Conservation (phyloP, 2,797 vertebrate genomes). For the Denticeps clupeoides region DNA sequence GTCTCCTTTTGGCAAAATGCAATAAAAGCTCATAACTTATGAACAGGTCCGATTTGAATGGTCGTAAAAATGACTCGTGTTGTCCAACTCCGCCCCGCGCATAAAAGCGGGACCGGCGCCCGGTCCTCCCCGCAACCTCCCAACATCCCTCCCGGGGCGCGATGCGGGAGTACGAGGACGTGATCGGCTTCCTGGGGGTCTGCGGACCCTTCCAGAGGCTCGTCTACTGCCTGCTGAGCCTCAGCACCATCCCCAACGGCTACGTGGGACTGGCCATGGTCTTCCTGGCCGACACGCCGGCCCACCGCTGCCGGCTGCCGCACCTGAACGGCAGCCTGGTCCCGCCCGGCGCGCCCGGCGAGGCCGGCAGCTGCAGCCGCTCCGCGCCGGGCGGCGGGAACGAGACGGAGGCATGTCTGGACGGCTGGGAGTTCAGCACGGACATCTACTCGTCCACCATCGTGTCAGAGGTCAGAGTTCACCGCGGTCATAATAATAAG, state of each 20-base stretch:
- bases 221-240: slow-evolving; percentile 19
- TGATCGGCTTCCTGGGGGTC: slow-evolving; percentile 17
- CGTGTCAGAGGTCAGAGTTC: slow-evolving; percentile 24
- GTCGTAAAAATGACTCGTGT: no score
- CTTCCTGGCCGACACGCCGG: slow-evolving; percentile 18
- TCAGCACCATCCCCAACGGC: slow-evolving; percentile 22
- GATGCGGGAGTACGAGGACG: slow-evolving; percentile 23
- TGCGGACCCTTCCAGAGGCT: slow-evolving; percentile 24
- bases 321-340: not conserved
- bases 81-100: no score
- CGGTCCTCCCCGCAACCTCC: no score
- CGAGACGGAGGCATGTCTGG: slow-evolving; percentile 22
- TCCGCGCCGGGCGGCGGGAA: slow-evolving; percentile 1
- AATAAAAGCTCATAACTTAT: no score
- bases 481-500: no score
- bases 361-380: slow-evolving; percentile 16
- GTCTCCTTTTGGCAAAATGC: no score
- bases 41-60: no score
- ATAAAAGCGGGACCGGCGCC: no score
- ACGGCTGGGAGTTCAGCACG: slow-evolving; percentile 26
- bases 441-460: slow-evolving; percentile 26
- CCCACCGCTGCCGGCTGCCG: slow-evolving; percentile 20
- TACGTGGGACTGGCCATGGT: slow-evolving; percentile 21
- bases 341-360: no score
- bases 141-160: not conserved